Base-by-base conservation (phyloP, 2,797 vertebrate species). In the Pangasius mekongensis region DNA sequence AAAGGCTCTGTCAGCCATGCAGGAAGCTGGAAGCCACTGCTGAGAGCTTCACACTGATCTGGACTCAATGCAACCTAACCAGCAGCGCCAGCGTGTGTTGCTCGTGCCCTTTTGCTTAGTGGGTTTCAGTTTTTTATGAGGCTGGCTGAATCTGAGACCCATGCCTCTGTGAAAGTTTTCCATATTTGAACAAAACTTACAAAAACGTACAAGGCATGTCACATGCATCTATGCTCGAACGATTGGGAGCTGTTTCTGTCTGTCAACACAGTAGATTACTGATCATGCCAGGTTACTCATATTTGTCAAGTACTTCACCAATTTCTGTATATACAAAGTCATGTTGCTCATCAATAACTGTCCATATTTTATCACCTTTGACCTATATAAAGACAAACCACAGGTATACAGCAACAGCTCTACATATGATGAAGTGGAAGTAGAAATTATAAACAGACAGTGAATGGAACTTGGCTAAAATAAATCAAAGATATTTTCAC, bases 11-110 rank as follows among this genome's bases (percentile, higher is more conserved):
- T 89, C 83, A 83, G 88, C 87, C 49, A 74, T 56, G 74, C 82
- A 82, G 77, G 71, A 77, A 83, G 84, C 84, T 88, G 71, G 83
- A 82, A 90, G 84, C 83, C 67, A 88, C 83, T 77, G 77, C 84
- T 86, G 91, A 62, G 85, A 86, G 83, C 67, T 86, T 86, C 90
- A 84, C 64, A 67, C 85, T 85, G 81, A 88, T 90, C 90, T 86
- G 84, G 81, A 88, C 60, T 62, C 71, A n/a, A 81, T 90, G 69
- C 66, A 89, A 77, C 64, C 66, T 58, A 86, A 39, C 20, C 52
- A 86, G 62, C 86, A 87, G 90, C 20, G 36, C 47, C 56, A 60
- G 83, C 30, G 14, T 67, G 85, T 69, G 6, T 30, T 52, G 78
- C 73, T 84, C 22, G 85, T 83, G 56, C 11, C 58, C 56, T 83